These are phyloP conservation scores for Melanophora roralis DNA, from an alignment of 2,888 invertebrate genomes.

Conservation along the genomic window DNA sequence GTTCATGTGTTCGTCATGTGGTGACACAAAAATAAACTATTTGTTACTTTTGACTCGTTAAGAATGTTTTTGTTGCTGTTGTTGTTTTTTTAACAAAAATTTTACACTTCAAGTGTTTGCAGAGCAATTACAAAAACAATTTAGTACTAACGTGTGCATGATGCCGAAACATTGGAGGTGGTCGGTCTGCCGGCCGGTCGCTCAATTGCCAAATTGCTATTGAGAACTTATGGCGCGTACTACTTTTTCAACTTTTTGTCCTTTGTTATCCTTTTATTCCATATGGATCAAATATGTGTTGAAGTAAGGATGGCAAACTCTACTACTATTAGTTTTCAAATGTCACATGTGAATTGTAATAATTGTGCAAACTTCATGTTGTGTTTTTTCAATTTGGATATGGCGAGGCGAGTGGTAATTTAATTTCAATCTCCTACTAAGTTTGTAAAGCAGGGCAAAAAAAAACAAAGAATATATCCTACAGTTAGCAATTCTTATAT, in stretches of 20 bases:
- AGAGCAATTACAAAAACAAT: slow-evolving; percentile 7
- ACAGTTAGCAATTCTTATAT: neutral
- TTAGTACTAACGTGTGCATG: slow-evolving; percentile 44
- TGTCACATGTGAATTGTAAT: slow-evolving; percentile 44
- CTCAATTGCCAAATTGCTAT: slow-evolving; percentile 40
- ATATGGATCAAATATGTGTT: slow-evolving; percentile 17
- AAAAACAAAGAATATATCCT: slow-evolving; percentile 23
- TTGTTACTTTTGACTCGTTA: slow-evolving; percentile 43
- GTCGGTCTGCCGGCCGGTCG: slow-evolving; percentile 34
- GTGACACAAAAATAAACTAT: slow-evolving; percentile 38
- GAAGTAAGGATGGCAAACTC: neutral
- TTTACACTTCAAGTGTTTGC: slow-evolving; percentile 58
- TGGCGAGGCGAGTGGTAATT: slow-evolving; percentile 2
- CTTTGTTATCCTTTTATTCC: slow-evolving; percentile 49
- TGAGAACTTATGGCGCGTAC: slow-evolving; percentile 56
- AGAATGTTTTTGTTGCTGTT: neutral
- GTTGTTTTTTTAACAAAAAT: slow-evolving; percentile 43
- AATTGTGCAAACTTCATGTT: slow-evolving; percentile 11
- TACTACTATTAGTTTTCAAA: neutral
- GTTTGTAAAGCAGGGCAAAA: slow-evolving; percentile 3
- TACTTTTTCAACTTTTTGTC: slow-evolving; percentile 33
- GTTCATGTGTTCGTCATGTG: slow-evolving; percentile 51
- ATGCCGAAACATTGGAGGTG: slow-evolving; percentile 50
- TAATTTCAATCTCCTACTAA: slow-evolving; percentile 23
- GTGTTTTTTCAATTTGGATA: neutral